Evolutionary conservation across 1,140 invertebrate species (phyloP), one percentile per base, ranked within the genome.

Genomic region (Papilio polyxenes): DNA sequence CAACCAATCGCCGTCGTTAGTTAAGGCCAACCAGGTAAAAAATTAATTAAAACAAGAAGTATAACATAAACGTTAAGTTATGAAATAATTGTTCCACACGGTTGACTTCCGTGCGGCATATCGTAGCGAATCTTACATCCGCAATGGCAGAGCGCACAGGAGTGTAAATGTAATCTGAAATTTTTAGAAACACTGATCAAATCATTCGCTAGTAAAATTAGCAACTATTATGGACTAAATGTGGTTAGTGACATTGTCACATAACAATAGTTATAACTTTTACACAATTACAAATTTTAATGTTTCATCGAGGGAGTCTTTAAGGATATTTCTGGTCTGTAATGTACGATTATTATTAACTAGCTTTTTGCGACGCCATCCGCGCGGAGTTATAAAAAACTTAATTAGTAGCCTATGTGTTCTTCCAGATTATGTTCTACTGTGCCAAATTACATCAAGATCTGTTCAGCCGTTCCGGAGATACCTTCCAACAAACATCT

Each of bases 61-160:
- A 15, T 75, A 48, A 49, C 37, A 75, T 75, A 76, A 76, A 51
- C 75, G 75, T 48, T 31, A 76, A 44, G 75, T 76, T 76, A 76
- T 53, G 48, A 51, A 75, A 15, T 75, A 75, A n/a, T 75, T 75
- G 72, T 75, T 75, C 17, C 72, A 75, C 72, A n/a, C 37, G 37
- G 72, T n/a, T 48, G 44, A 77, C 75, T 77, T 77, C 75, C 75
- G 49, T 77, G 74, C 74, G 0, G 74, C 49, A 53, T 77, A 77
- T 49, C 75, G 48, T 51, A 13, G 62, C 11, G 20, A 23, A 65
- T 65, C 62, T 65, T 7, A 65, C 31, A 31, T 72, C 31, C 65
- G 65, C 65, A 72, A 2, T 11, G 31, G 13, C 59, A 20, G 6
- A 72, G 65, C 23, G 31, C 10, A 31, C 23, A 31, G 62, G 62